Conservation (phyloP, 2,797 vertebrate genomes). For the Phataginus tetradactyla region DNA sequence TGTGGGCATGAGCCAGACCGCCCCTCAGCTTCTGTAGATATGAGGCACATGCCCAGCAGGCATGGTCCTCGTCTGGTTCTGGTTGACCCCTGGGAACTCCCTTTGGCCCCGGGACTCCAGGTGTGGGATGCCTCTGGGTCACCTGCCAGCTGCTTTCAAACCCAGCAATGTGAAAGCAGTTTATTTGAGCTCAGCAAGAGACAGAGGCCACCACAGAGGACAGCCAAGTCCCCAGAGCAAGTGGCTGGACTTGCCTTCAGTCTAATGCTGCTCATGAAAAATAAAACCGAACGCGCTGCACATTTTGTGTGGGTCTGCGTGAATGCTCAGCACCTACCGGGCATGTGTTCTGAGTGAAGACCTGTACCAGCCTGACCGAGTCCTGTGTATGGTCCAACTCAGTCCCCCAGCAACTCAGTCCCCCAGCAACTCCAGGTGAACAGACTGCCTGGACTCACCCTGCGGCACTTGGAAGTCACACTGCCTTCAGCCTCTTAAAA, state of each 20-base stretch:
- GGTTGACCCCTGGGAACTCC: neutral
- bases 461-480: too few relatives aligned
- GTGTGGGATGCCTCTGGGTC: neutral
- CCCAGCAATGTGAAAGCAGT: neutral
- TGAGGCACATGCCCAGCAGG: too few relatives aligned
- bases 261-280: accelerated
- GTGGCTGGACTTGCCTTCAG: accelerated
- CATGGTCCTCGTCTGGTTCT: accelerated
- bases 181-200: accelerated
- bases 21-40: neutral
- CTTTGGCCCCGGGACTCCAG: neutral
- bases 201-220: neutral
- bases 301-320: neutral
- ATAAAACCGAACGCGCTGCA: neutral
- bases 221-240: too few relatives aligned
- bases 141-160: neutral
- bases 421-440: neutral
- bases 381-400: neutral
- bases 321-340: neutral
- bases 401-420: neutral
- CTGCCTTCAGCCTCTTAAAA: neutral
- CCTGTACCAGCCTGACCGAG: neutral
- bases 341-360: neutral
- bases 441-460: too few relatives aligned
- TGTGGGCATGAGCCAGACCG: accelerated